Evolutionary conservation across 2,888 invertebrate species (phyloP), one percentile per base, ranked within the genome.

Genomic region (Pyrgus malvae): DNA sequence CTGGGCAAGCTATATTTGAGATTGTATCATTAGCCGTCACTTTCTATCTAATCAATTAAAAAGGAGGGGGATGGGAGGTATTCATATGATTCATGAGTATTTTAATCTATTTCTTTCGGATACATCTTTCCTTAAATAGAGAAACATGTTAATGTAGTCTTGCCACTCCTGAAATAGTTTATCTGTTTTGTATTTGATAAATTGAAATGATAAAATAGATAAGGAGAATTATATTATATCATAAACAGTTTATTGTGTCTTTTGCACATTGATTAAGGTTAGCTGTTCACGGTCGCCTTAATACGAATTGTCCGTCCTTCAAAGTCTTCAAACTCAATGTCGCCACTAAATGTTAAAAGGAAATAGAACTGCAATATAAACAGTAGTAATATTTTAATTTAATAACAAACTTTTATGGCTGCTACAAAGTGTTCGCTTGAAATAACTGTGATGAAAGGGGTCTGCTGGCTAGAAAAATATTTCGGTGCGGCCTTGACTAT

Each of bases 311-410:
- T 33, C 2, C 29, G 38, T 14, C 29, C 29, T 40, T 29, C 29
- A 38, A 12, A 37, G 16, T 14, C n/a, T n/a, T n/a, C n/a, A n/a
- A n/a, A n/a, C n/a, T 29, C 38, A 27, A 11, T 40, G 19, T 38
- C 29, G 29, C 19, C 12, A 16, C 5, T 4, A 41, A 23, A n/a
- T 33, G 31, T 25, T 31, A 29, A 44, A 17, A 29, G 25, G 42
- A 29, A 42, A 48, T 56, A 51, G 31, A 55, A 48, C n/a, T 16
- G 42, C 27, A 21, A 37, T 55, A 55, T 29, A 55, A 23, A 3
- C 19, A 7, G 27, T 14, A 48, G 46, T 12, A 5, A 48, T 48
- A 48, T 53, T 53, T 45, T 35, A 29, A 29, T 53, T 53, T 44
- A 45, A 53, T 45, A 53, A 45, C 38, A 14, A 41, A 38, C 17